phyloP scores from a whole-genome alignment of 2,797 vertebrate species.

The Eupleurogrammus muticus region DNA sequence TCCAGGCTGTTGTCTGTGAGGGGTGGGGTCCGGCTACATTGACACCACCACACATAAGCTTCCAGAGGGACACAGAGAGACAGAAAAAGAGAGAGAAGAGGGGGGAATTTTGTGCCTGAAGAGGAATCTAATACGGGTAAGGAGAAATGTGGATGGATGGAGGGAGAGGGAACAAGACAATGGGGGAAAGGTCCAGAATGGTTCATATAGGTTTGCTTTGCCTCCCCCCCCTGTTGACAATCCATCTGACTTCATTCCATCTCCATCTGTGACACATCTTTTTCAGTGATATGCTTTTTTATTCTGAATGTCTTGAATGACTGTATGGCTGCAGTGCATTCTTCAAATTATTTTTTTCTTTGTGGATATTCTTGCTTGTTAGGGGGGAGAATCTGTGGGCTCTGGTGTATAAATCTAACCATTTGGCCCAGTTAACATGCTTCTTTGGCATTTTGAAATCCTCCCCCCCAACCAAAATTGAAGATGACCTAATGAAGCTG shows the following conservation, averaged over 20 bases:
- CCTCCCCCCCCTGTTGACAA: slow-evolving; percentile 47
- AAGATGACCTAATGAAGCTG: slow-evolving; percentile 38
- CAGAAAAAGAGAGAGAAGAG: slow-evolving; percentile 72
- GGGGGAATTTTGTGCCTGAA: slow-evolving; percentile 82
- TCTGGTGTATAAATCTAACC: slow-evolving; percentile 56
- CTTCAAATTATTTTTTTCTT: slow-evolving; percentile 37
- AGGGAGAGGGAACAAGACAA: slow-evolving; percentile 64
- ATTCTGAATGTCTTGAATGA: slow-evolving; percentile 26
- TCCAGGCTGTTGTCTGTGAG: slow-evolving; percentile 84
- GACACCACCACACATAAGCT: slow-evolving; percentile 77
- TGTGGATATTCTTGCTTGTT: slow-evolving; percentile 39
- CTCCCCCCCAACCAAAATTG: not conserved
- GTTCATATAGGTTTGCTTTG: slow-evolving; percentile 53
- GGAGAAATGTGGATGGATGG: slow-evolving; percentile 68
- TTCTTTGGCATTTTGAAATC: slow-evolving; percentile 28
- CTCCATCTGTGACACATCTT: slow-evolving; percentile 21
- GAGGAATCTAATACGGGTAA: slow-evolving; percentile 87
- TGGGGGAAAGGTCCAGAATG: slow-evolving; percentile 75
- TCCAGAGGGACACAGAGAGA: slow-evolving; percentile 69
- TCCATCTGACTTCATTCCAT: slow-evolving; percentile 42
- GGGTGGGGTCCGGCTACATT: slow-evolving; percentile 86
- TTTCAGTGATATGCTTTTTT: slow-evolving; percentile 23
- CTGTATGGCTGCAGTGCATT: slow-evolving; percentile 22
- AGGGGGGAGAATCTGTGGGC: slow-evolving; percentile 51
- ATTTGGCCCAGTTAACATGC: slow-evolving; percentile 64